A percentile compares a stretch with the other conserved stretches of the same genome.
phyloP scores from a whole-genome alignment of 2,888 invertebrate genomes.

The Rhogogaster chlorosoma region DNA sequence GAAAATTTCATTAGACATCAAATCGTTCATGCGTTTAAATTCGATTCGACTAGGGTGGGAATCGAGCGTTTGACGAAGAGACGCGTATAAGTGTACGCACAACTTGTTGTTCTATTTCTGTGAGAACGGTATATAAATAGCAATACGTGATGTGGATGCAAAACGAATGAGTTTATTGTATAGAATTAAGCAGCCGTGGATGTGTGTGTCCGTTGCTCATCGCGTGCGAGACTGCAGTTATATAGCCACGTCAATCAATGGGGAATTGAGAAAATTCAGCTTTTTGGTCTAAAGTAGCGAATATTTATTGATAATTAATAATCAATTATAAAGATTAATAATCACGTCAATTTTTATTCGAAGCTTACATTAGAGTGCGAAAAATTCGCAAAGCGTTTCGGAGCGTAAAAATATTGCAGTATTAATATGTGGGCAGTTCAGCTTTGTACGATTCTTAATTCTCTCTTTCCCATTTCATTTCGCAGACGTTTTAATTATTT shows the following conservation, averaged over 20 bases:
- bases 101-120: neutral
- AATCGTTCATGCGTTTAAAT: neutral
- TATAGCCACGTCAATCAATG: neutral
- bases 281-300: neutral
- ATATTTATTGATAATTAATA: neutral
- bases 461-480: neutral
- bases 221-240: neutral
- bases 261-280: neutral
- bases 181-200: neutral
- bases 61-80: neutral
- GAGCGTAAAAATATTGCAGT: neutral
- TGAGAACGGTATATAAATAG: neutral
- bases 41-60: neutral
- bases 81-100: neutral
- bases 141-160: neutral
- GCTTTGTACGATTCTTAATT: neutral
- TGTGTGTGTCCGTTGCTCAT: neutral
- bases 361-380: neutral
- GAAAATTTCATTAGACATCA: no score
- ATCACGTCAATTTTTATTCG: neutral
- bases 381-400: conserved; percentile 1
- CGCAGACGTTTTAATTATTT: neutral
- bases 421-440: neutral
- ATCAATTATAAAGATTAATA: no score
- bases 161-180: neutral